phyloP scores from a whole-genome alignment of 2,797 vertebrate species.

The Microchirus variegatus region DNA sequence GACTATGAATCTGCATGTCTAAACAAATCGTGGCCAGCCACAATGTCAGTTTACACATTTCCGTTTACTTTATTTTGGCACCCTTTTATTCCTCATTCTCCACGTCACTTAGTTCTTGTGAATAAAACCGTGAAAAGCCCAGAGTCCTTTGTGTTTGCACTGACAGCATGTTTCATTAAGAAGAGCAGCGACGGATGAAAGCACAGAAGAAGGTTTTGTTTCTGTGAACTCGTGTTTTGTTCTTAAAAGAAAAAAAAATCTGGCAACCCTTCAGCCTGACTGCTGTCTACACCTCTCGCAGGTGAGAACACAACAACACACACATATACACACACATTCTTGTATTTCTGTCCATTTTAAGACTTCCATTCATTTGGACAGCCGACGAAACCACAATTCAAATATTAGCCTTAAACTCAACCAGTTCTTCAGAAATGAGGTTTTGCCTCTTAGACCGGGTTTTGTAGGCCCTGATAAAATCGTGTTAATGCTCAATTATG shows the following conservation, averaged over 20 bases:
- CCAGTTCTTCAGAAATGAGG: too few species aligned
- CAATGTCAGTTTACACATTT: too few species aligned
- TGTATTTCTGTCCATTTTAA: not conserved
- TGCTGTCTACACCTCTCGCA: slow-evolving; percentile 58
- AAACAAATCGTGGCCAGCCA: too few species aligned
- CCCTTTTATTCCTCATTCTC: too few species aligned
- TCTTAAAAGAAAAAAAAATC: slow-evolving; percentile 52
- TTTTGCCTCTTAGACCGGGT: too few species aligned
- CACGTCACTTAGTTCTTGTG: not conserved
- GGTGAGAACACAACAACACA: slow-evolving; percentile 33
- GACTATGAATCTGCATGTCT: too few species aligned
- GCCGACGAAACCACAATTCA: too few species aligned
- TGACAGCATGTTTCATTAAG: slow-evolving; percentile 31
- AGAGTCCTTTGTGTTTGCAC: slow-evolving; percentile 38
- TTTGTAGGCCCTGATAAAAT: too few species aligned
- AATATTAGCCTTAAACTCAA: too few species aligned
- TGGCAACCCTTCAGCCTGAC: slow-evolving; percentile 47
- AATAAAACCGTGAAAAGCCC: slow-evolving; percentile 2
- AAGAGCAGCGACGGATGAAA: slow-evolving; percentile 43
- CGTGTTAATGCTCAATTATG: too few species aligned
- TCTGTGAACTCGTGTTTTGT: slow-evolving; percentile 55
- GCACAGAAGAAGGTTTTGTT: slow-evolving; percentile 37
- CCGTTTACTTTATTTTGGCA: too few species aligned
- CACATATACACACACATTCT: slow-evolving; percentile 13
- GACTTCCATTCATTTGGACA: too few species aligned